A percentile compares a stretch with the other conserved stretches of the same genome.
Conservation (phyloP, 2,797 vertebrate species). For the Pelobates cultripes region DNA sequence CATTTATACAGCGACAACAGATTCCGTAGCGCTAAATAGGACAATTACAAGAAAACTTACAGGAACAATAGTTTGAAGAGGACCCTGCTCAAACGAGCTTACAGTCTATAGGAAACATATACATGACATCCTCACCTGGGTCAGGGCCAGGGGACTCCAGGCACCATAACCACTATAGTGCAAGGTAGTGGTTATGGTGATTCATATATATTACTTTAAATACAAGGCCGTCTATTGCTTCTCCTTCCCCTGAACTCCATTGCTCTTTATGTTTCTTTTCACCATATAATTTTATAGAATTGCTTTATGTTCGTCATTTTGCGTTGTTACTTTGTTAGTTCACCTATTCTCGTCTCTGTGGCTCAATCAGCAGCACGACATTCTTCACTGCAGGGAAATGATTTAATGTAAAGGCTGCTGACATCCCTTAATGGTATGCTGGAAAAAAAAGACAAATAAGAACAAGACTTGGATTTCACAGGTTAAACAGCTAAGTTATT, state of each 20-base stretch:
- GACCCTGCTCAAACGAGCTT: no score
- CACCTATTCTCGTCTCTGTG: constrained; percentile 34
- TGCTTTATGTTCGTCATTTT: constrained; percentile 9
- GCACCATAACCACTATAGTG: no score
- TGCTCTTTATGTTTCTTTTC: constrained; percentile 1
- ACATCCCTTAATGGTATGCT: constrained; percentile 50
- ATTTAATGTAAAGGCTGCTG: constrained; percentile 46
- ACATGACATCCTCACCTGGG: background rate
- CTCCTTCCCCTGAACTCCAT: background rate
- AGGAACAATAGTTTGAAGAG: background rate
- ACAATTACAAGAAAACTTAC: no score
- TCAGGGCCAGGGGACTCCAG: background rate
- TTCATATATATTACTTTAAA: no score
- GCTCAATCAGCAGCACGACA: constrained; percentile 39
- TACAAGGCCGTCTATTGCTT: no score
- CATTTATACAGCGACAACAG: no score
- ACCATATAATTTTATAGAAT: constrained; percentile 18
- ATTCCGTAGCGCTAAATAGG: no score
- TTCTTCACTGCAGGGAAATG: constrained; percentile 39
- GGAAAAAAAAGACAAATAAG: constrained; percentile 45
- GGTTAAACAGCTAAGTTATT: constrained; percentile 51
- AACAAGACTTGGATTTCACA: constrained; percentile 29
- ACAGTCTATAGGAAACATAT: background rate
- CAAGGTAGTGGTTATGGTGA: no score
- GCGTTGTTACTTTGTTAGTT: constrained; percentile 2